These are phyloP conservation scores for Rhabdomys dilectus DNA, from an alignment of 2,113 vertebrate species.

Conservation along the genomic window DNA sequence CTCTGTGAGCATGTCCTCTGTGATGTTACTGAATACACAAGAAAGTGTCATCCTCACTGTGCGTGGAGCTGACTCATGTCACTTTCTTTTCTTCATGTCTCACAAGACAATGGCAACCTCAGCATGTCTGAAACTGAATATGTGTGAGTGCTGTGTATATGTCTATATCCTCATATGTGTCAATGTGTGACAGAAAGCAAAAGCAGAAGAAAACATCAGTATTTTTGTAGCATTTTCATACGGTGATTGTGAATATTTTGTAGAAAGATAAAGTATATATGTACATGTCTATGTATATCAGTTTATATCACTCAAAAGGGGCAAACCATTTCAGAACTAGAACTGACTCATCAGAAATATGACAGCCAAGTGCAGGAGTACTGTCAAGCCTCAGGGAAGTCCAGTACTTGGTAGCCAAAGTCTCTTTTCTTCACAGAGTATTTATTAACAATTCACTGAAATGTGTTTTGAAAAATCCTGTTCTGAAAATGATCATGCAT, in stretches of 20 bases:
- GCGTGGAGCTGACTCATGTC: background rate
- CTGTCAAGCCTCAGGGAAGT: background rate
- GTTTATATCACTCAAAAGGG: conserved; percentile 14
- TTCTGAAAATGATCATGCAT: background rate
- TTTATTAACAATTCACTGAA: background rate
- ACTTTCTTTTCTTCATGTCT: background rate
- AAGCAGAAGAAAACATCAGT: no score
- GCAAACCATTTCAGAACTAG: background rate
- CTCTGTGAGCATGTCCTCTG: background rate
- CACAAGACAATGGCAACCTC: background rate
- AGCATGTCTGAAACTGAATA: background rate
- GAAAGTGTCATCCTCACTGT: background rate
- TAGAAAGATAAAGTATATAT: background rate
- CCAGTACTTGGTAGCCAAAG: background rate
- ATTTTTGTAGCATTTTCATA: conserved; percentile 33
- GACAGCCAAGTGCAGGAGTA: background rate
- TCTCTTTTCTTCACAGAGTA: background rate
- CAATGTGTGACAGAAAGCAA: background rate
- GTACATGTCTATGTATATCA: background rate
- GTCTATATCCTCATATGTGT: background rate
- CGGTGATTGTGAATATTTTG: background rate
- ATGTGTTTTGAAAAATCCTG: conserved; percentile 21
- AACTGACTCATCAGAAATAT: background rate
- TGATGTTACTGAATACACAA: background rate
- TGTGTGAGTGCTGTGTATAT: no score